These are phyloP conservation scores for Epicauta chinensis DNA, from an alignment of 1,140 invertebrate species.

Conservation along the genomic window DNA sequence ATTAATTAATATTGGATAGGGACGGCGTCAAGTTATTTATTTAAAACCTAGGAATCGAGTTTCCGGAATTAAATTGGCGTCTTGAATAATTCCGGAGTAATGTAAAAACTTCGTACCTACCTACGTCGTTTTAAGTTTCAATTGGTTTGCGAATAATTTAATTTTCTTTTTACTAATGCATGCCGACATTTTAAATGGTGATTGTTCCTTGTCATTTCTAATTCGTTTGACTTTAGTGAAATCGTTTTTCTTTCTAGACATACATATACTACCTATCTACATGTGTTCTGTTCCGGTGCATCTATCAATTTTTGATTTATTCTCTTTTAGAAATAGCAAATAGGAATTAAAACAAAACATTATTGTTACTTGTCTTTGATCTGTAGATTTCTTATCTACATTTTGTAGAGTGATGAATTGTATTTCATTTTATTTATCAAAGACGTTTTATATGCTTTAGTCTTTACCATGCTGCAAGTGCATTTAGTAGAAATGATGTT, in stretches of 20 bases:
- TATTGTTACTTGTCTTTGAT: no score
- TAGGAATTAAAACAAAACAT: no score
- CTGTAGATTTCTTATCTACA: not conserved
- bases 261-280: no score
- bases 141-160: slow-evolving; percentile 26
- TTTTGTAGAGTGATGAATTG: no score
- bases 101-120: not conserved
- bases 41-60: not conserved
- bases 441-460: slow-evolving; percentile 3
- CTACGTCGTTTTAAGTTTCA: slow-evolving; percentile 21
- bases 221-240: slow-evolving; percentile 20
- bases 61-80: slow-evolving; percentile 2
- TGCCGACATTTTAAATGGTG: slow-evolving; percentile 23
- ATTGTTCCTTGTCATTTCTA: slow-evolving; percentile 22
- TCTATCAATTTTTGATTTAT: no score
- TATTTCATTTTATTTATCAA: slow-evolving; percentile 25
- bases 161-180: slow-evolving; percentile 14
- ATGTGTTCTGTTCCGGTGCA: no score
- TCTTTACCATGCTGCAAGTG: no score
- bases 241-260: no score
- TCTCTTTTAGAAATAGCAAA: no score
- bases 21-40: no score
- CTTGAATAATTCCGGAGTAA: slow-evolving; percentile 1
- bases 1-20: no score
- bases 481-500: no score